Evolutionary conservation across 2,797 vertebrate species (phyloP).

Genomic region (Glyptemys insculpta): DNA sequence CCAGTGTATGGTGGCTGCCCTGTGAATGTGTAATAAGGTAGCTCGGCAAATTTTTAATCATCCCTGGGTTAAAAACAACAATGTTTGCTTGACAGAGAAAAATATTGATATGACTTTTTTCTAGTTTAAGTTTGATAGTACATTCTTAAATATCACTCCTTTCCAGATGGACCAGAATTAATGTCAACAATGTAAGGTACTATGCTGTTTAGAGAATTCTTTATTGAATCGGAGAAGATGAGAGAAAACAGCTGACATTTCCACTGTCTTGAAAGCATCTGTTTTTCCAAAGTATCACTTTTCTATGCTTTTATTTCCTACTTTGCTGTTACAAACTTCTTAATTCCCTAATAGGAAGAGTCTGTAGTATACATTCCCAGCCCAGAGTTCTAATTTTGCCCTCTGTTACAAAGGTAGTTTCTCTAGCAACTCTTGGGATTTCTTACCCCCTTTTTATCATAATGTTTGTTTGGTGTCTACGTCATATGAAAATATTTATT

Average conservation of each 20-base stretch:
- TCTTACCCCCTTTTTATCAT: neutral
- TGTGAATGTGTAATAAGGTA: neutral
- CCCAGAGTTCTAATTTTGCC: neutral
- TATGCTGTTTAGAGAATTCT: neutral
- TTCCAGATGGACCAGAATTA: conserved; percentile 8
- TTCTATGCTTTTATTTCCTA: neutral
- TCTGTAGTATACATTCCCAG: fast-evolving
- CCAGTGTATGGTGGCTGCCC: fast-evolving
- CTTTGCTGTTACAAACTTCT: neutral
- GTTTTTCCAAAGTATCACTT: neutral
- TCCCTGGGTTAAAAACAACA: neutral
- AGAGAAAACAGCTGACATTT: conserved; percentile 9
- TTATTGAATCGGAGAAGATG: conserved; percentile 8
- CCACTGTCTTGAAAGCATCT: neutral
- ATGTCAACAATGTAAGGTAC: neutral
- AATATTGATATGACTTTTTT: conserved; percentile 3
- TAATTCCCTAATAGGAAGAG: neutral
- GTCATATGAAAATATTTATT: neutral
- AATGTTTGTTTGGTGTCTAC: neutral
- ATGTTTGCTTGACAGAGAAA: neutral
- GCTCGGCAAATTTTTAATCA: neutral
- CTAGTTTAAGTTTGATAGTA: neutral
- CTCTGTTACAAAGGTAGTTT: neutral
- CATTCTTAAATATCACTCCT: neutral
- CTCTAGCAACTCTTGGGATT: neutral